Conservation (phyloP, 1,140 invertebrate genomes). For the Eupeodes corollae region DNA sequence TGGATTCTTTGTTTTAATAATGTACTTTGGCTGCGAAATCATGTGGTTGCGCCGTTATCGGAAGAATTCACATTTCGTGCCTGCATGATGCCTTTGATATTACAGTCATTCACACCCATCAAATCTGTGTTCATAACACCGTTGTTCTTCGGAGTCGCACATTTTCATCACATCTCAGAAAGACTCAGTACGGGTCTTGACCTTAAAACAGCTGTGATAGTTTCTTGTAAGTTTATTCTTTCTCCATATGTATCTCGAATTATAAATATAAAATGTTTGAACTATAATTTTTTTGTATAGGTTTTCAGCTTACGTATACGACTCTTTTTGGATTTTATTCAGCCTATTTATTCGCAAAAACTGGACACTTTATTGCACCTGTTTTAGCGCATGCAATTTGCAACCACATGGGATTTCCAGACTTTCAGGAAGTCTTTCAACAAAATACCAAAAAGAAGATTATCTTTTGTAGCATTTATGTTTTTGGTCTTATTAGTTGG, state of each 20-base stretch:
- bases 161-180: slow-evolving; percentile 86
- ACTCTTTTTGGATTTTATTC: slow-evolving; percentile 90
- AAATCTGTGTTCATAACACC: slow-evolving; percentile 75
- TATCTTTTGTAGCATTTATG: slow-evolving; percentile 52
- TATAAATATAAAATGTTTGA: neutral
- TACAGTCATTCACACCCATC: slow-evolving; percentile 67
- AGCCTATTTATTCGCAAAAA: slow-evolving; percentile 73
- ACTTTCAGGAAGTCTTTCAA: slow-evolving; percentile 63
- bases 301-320: slow-evolving; percentile 84
- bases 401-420: slow-evolving; percentile 92
- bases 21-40: slow-evolving; percentile 77
- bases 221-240: slow-evolving; percentile 50
- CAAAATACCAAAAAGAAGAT: slow-evolving; percentile 53
- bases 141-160: slow-evolving; percentile 85
- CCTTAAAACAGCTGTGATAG: slow-evolving; percentile 52
- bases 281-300: slow-evolving; percentile 38
- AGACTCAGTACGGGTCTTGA: slow-evolving; percentile 56
- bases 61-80: slow-evolving; percentile 92
- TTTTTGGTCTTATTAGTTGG: slow-evolving; percentile 69
- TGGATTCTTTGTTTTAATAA: slow-evolving; percentile 61
- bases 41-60: slow-evolving; percentile 81
- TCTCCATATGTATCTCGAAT: slow-evolving; percentile 8
- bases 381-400: slow-evolving; percentile 86
- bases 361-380: slow-evolving; percentile 79
- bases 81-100: slow-evolving; percentile 82